A percentile compares a stretch with the other conserved stretches of the same genome.
These are phyloP conservation scores for Sphaeridia pumilis DNA, from an alignment of 2,888 invertebrate genomes.

Conservation along the genomic window DNA sequence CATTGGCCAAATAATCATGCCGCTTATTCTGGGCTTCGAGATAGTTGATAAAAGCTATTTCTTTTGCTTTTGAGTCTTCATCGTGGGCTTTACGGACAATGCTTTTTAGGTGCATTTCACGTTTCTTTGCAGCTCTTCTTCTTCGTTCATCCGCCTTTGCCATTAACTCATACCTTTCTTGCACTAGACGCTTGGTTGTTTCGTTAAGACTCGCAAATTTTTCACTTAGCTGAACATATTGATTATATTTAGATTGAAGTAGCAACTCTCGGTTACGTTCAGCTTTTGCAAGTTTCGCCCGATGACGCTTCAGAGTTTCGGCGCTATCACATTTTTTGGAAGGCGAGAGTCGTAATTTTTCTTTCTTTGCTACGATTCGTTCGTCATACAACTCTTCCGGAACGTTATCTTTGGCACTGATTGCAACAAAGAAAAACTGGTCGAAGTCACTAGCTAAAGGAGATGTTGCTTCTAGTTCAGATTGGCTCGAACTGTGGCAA, in stretches of 20 bases:
- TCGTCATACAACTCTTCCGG: constrained; percentile 7
- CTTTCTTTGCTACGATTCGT: constrained; percentile 26
- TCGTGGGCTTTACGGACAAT: constrained; percentile 93
- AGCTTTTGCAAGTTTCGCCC: constrained; percentile 83
- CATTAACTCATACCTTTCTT: constrained; percentile 26
- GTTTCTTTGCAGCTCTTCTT: constrained; percentile 80
- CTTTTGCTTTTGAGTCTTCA: constrained; percentile 90
- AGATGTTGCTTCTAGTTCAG: constrained; percentile 51
- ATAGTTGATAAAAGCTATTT: constrained; percentile 95
- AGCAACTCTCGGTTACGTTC: constrained; percentile 72
- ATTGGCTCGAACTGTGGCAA: constrained; percentile 38
- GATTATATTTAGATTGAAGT: constrained; percentile 48
- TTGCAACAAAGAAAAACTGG: constrained; percentile 31
- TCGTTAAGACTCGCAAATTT: constrained; percentile 33
- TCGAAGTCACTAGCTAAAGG: constrained; percentile 52
- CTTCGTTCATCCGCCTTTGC: constrained; percentile 36
- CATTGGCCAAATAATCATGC: constrained; percentile 75
- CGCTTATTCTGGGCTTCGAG: constrained; percentile 88
- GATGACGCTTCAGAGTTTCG: constrained; percentile 60
- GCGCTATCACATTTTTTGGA: constrained; percentile 37
- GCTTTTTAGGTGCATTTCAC: constrained; percentile 65
- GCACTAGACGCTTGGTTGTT: constrained; percentile 30
- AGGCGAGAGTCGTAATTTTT: constrained; percentile 31
- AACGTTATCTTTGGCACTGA: constrained; percentile 18
- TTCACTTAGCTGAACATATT: constrained; percentile 34